A percentile compares a stretch with the other conserved stretches of the same genome.
Evolutionary conservation across 2,797 vertebrate genomes (phyloP).

Genomic region (Lagodon rhomboides): DNA sequence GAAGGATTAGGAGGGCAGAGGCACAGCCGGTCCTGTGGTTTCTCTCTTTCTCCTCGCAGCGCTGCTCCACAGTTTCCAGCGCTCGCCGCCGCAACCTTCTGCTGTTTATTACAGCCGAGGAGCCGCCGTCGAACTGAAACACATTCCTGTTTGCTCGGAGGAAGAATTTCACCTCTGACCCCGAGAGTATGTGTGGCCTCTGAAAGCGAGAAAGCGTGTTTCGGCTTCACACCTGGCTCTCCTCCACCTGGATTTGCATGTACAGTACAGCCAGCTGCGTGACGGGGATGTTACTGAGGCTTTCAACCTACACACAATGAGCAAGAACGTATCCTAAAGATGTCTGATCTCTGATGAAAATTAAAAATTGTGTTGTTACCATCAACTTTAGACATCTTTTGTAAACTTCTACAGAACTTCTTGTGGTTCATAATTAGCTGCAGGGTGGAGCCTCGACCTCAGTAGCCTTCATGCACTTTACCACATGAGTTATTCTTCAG

Average conservation of each 20-base stretch:
- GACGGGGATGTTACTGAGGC: background rate
- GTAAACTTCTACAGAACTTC: too few relatives aligned
- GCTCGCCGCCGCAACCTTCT: slow-evolving; percentile 24
- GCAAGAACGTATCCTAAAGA: too few relatives aligned
- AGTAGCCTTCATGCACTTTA: too few relatives aligned
- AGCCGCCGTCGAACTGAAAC: slow-evolving; percentile 25
- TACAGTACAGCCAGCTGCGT: background rate
- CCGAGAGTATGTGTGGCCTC: slow-evolving; percentile 38
- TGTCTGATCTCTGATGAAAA: too few relatives aligned
- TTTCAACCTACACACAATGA: too few relatives aligned
- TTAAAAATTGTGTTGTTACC: too few relatives aligned
- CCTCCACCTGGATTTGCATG: slow-evolving; percentile 28
- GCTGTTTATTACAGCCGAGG: slow-evolving; percentile 11
- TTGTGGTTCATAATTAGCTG: too few relatives aligned
- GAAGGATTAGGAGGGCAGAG: slow-evolving; percentile 65
- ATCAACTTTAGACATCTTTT: too few relatives aligned
- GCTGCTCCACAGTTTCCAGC: slow-evolving; percentile 35
- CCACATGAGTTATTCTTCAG: too few relatives aligned
- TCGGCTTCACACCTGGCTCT: slow-evolving; percentile 32
- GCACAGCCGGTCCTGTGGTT: slow-evolving; percentile 48
- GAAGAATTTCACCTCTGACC: slow-evolving; percentile 58
- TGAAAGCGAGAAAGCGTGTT: slow-evolving; percentile 16
- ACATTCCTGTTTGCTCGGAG: slow-evolving; percentile 41
- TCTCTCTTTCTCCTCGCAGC: slow-evolving; percentile 36
- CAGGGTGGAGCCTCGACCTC: too few relatives aligned